Evolutionary conservation across 37 sponge, comb jelly and placozoan genomes (phyloP).

Genomic region (Aphrocallistes beatrix): DNA sequence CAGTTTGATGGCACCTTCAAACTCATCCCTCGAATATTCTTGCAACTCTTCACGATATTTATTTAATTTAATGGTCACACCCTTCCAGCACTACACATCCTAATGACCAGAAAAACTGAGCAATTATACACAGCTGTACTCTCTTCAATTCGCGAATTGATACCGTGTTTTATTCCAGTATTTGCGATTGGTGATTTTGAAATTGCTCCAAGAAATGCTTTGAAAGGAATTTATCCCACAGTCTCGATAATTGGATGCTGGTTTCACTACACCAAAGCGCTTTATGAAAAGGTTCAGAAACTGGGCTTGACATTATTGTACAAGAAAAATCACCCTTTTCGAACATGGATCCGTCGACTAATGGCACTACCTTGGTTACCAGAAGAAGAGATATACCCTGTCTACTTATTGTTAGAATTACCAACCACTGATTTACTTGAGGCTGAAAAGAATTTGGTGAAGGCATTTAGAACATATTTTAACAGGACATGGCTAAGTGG

Average conservation of each 20-base stretch:
- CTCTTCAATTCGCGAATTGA: background rate
- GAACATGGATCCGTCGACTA: background rate
- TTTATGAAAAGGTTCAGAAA: background rate
- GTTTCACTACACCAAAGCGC: background rate
- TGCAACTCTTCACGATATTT: background rate
- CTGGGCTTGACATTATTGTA: background rate
- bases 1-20: background rate
- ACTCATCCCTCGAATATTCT: background rate
- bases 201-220: background rate
- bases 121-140: slow-evolving; percentile 11
- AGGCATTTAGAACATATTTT: background rate
- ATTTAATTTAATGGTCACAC: slow-evolving; percentile 12
- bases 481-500: background rate
- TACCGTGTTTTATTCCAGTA: background rate
- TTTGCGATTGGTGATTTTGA: background rate
- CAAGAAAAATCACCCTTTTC: background rate
- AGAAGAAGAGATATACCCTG: background rate
- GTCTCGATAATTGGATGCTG: background rate
- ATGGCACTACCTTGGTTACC: background rate
- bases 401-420: background rate
- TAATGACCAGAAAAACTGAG: slow-evolving; percentile 4
- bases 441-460: background rate
- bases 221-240: background rate
- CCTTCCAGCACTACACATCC: background rate
- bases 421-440: no score